These are phyloP conservation scores for Hermaeophaga mercurialis DNA, from an alignment of 2,888 invertebrate genomes.

Conservation along the genomic window DNA sequence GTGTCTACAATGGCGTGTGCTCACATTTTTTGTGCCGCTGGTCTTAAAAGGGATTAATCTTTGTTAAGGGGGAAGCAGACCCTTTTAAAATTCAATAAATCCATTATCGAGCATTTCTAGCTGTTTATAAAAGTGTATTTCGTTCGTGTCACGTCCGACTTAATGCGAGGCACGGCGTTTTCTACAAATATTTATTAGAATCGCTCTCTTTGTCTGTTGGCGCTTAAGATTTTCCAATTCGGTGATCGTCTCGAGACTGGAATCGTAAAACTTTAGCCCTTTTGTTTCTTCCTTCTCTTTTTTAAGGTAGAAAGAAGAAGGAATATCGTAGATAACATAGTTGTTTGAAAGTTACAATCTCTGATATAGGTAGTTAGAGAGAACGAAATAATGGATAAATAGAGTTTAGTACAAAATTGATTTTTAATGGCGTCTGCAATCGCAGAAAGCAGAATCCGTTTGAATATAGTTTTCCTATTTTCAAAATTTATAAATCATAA, in stretches of 20 bases:
- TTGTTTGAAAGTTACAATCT: conserved; percentile 4
- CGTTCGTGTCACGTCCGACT: conserved; percentile 35
- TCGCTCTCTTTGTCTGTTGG: conserved; percentile 43
- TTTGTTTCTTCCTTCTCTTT: conserved; percentile 34
- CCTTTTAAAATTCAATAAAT: conserved; percentile 41
- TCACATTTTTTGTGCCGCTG: background rate
- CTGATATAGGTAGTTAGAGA: background rate
- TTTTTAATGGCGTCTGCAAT: no score
- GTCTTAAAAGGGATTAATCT: conserved; percentile 24
- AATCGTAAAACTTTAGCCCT: conserved; percentile 38
- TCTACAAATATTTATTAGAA: conserved; percentile 47
- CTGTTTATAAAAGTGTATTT: conserved; percentile 39
- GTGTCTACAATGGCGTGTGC: no score
- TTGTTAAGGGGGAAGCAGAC: conserved; percentile 7
- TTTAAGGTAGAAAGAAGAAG: background rate
- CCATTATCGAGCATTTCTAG: conserved; percentile 36
- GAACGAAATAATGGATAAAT: conserved; percentile 6
- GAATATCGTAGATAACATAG: conserved; percentile 16
- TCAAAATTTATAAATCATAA: no score
- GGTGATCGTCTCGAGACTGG: conserved; percentile 39
- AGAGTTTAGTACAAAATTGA: background rate
- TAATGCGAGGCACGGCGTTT: conserved; percentile 39
- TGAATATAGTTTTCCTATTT: no score
- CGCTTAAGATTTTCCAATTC: conserved; percentile 46
- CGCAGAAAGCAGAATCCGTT: no score